Evolutionary conservation across 2,888 invertebrate genomes (phyloP), one percentile per base, ranked within the genome.

Genomic region (Selenia dentaria): DNA sequence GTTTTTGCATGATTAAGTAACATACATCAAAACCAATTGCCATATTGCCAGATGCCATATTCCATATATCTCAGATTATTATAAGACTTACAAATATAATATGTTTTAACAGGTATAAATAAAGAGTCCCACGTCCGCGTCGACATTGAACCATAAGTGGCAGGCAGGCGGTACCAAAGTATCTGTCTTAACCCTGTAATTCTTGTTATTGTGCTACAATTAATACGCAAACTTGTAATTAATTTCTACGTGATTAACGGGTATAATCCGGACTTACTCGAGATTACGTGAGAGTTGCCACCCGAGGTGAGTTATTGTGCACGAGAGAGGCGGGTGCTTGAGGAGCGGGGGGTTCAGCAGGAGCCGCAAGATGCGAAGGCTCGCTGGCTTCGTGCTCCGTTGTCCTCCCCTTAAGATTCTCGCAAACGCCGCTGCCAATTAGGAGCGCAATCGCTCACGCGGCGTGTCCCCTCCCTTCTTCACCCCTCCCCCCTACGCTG

Each of bases 371-470:
- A 79, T 72, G 85, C 81, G 87, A 80, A 82, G 78, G 74, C 74
- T 78, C 70, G 87, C 74, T 77, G 74, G 47, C 41, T 41, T 18
- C 34, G 74, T 70, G 76, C 79, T 79, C 55, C 79, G 78, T 76
- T 83, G 84, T 87, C 86, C 87, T 90, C 86, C 86, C 86, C 84
- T 86, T 84, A 91, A 91, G 91, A 91, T 86, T 92, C 90, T 89
- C 85, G 90, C 89, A 90, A 83, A 88, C 89, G 91, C 90, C 91
- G 83, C 77, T 83, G 84, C 91, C 91, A 91, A 91, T 91, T 91
- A 91, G 87, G 87, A 81, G 79, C 83, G 87, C 91, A 91, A 91
- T 91, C 91, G 84, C 88, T 91, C 91, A 90, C 81, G 83, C 86
- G 85, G 85, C 81, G 77, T 77, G 81, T 61, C 59, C 57, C 66